These are phyloP conservation scores for Ctena decussata DNA, from an alignment of 2,888 invertebrate species.

Conservation along the genomic window DNA sequence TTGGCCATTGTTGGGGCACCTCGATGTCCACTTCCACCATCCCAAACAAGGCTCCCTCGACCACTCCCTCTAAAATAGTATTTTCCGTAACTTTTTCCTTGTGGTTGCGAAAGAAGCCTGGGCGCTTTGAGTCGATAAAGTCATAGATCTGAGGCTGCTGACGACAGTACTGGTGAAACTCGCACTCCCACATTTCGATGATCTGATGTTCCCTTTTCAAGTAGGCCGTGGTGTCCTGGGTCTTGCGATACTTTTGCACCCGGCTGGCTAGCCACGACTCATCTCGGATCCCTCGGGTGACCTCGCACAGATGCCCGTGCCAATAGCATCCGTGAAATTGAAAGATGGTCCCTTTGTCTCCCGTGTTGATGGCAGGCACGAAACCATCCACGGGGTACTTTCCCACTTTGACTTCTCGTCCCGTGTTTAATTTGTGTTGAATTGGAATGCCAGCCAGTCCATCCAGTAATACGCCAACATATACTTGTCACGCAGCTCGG, in stretches of 20 bases:
- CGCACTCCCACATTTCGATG: constrained; percentile 54
- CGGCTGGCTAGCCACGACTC: constrained; percentile 36
- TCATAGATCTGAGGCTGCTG: too few relatives aligned
- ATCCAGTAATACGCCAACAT: constrained; percentile 43
- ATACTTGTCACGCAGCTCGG: constrained; percentile 32
- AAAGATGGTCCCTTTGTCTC: too few relatives aligned
- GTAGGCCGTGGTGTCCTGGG: not conserved
- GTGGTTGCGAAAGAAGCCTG: too few relatives aligned
- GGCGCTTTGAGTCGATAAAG: constrained; percentile 16
- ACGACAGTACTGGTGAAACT: constrained; percentile 28
- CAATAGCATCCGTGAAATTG: too few relatives aligned
- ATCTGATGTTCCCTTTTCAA: constrained; percentile 19
- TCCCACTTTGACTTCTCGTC: constrained; percentile 33
- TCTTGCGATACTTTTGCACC: not conserved
- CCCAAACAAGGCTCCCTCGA: too few relatives aligned
- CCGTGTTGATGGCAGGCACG: not conserved
- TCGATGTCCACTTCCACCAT: constrained; percentile 35
- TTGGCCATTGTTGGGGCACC: constrained; percentile 31
- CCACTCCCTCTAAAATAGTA: too few relatives aligned
- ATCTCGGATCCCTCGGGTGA: constrained; percentile 30
- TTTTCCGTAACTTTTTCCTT: too few relatives aligned
- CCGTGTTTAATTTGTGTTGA: constrained; percentile 34
- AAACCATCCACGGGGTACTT: constrained; percentile 51
- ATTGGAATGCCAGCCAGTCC: constrained; percentile 30
- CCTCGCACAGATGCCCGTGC: constrained; percentile 48